These are phyloP conservation scores for Uria aalge DNA, from an alignment of 2,113 vertebrate species.

Conservation along the genomic window DNA sequence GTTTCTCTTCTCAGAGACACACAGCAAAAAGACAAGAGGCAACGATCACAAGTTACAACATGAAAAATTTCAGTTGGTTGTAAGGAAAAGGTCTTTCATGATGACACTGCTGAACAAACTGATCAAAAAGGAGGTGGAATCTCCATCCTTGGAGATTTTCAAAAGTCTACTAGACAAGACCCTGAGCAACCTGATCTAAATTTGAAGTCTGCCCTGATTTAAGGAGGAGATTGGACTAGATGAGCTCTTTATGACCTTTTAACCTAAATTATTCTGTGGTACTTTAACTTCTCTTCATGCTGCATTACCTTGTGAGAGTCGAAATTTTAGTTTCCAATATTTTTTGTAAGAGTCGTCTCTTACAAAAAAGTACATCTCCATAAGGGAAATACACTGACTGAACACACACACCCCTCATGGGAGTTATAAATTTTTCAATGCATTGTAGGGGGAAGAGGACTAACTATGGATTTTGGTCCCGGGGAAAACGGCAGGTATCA, in stretches of 20 bases:
- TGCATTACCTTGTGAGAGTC: background rate
- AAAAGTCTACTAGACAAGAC: background rate
- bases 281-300: background rate
- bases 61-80: background rate
- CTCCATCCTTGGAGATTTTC: background rate
- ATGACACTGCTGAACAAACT: background rate
- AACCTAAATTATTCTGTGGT: background rate
- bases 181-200: background rate
- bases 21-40: background rate
- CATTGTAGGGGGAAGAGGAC: background rate
- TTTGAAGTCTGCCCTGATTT: background rate
- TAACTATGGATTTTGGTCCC: background rate
- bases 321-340: background rate
- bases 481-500: background rate
- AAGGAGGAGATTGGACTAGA: background rate
- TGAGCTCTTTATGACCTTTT: background rate
- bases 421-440: background rate
- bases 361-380: background rate
- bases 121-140: background rate
- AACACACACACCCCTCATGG: background rate
- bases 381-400: background rate
- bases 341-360: background rate
- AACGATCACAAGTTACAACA: background rate
- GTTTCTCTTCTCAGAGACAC: background rate
- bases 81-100: background rate